A percentile compares a stretch with the other conserved stretches of the same genome.
Conservation (phyloP, 2,113 vertebrate genomes). For the Xenus cinereus region DNA sequence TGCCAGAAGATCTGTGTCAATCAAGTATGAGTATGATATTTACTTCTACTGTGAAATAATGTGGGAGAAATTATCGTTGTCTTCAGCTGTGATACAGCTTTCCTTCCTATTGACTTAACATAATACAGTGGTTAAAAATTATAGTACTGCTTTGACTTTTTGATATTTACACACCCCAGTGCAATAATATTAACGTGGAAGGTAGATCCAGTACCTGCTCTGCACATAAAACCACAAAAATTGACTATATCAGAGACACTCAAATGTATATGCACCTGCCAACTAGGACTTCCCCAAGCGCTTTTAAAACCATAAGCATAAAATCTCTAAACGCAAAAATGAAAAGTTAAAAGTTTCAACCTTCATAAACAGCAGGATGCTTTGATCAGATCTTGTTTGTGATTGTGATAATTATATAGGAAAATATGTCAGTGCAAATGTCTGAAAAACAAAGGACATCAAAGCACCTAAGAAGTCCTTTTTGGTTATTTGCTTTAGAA, state of each 20-base stretch:
- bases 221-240: background rate
- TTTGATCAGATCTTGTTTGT: constrained; percentile 47
- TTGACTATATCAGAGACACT: background rate
- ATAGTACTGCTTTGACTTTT: background rate
- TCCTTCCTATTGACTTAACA: background rate
- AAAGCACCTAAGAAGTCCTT: constrained; percentile 46
- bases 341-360: constrained; percentile 35
- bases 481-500: constrained; percentile 38
- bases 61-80: background rate
- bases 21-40: background rate
- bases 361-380: background rate
- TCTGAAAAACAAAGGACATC: constrained; percentile 60
- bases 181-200: background rate
- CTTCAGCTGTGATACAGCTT: background rate
- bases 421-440: constrained; percentile 53
- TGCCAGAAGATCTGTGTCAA: background rate
- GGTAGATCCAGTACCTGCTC: background rate
- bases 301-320: background rate
- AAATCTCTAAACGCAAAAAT: background rate
- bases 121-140: background rate
- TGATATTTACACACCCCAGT: background rate
- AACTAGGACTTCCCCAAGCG: background rate
- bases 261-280: background rate
- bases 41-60: background rate
- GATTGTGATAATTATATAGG: constrained; percentile 58